Conservation (phyloP, 2,888 invertebrate genomes). For the Schizotus pectinicornis region DNA sequence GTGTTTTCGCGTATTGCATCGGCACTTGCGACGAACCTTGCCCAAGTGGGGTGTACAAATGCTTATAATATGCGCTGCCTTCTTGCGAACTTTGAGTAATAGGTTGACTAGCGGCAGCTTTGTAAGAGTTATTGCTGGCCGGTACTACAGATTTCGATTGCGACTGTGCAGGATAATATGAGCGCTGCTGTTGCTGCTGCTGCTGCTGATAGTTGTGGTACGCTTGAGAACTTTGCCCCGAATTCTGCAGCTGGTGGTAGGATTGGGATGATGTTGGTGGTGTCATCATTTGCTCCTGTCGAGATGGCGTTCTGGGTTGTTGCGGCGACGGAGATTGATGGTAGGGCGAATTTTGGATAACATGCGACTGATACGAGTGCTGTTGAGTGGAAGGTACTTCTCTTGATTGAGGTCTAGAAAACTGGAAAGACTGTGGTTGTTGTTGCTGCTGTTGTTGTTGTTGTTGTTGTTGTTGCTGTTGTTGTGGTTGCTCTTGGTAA, state of each 20-base stretch:
- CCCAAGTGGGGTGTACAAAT: constrained; percentile 20
- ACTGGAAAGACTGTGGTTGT: constrained; percentile 37
- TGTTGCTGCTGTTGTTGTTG: constrained; percentile 45
- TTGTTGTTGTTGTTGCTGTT: constrained; percentile 36
- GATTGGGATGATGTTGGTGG: constrained; percentile 30
- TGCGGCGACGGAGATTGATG: constrained; percentile 34
- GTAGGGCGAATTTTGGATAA: constrained; percentile 33
- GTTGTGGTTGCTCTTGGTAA: constrained; percentile 44
- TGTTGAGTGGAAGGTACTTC: constrained; percentile 41
- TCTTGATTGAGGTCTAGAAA: constrained; percentile 44
- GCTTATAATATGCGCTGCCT: constrained; percentile 28
- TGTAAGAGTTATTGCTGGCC: constrained; percentile 24
- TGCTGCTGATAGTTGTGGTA: constrained; percentile 37
- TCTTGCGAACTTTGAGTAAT: constrained; percentile 7
- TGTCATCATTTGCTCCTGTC: constrained; percentile 32
- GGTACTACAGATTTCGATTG: constrained; percentile 34
- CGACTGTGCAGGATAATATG: constrained; percentile 43
- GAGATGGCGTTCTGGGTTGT: constrained; percentile 35
- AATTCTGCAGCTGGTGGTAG: constrained; percentile 34
- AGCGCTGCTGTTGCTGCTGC: constrained; percentile 37
- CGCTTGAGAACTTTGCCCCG: constrained; percentile 32
- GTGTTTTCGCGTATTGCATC: constrained; percentile 7
- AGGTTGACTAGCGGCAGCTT: constrained; percentile 16
- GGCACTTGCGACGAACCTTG: constrained; percentile 5
- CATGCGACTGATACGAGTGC: constrained; percentile 41